phyloP scores from a whole-genome alignment of 2,888 invertebrate genomes.

The Drosophila birchii region DNA sequence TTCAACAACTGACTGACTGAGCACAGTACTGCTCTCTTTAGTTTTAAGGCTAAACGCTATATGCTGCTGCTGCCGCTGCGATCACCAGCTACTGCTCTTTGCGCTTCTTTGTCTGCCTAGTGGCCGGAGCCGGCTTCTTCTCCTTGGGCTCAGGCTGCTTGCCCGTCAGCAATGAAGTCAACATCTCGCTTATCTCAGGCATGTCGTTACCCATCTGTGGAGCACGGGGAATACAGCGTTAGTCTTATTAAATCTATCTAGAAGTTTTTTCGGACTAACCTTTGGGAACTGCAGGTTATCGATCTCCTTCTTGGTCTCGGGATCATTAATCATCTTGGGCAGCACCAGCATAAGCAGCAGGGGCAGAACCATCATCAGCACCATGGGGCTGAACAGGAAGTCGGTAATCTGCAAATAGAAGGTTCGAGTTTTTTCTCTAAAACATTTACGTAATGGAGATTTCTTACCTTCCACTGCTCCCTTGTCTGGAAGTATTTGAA shows the following conservation, averaged over 20 bases:
- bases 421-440: background rate
- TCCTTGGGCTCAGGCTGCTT: constrained; percentile 85
- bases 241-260: background rate
- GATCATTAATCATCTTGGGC: constrained; percentile 99
- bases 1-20: constrained; percentile 30
- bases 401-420: constrained; percentile 89
- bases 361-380: constrained; percentile 98
- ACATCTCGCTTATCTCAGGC: constrained; percentile 98
- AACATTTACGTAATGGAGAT: too few relatives aligned
- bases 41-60: constrained; percentile 44
- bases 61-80: constrained; percentile 23
- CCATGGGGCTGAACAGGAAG: constrained; percentile 98
- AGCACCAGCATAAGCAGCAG: constrained; percentile 95
- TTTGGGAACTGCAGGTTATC: constrained; percentile 91
- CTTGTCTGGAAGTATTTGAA: constrained; percentile 95
- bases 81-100: constrained; percentile 67
- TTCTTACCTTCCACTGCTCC: constrained; percentile 93
- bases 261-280: constrained; percentile 47
- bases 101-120: constrained; percentile 83
- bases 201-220: constrained; percentile 93
- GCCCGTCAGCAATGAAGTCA: constrained; percentile 94
- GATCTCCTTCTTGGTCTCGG: constrained; percentile 97
- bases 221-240: background rate
- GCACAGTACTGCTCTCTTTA: constrained; percentile 16
- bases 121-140: constrained; percentile 79